Percentiles rank a stretch among this genome's conserved stretches.
phyloP scores from a whole-genome alignment of 2,888 invertebrate genomes.

The Ariolimax columbianus region DNA sequence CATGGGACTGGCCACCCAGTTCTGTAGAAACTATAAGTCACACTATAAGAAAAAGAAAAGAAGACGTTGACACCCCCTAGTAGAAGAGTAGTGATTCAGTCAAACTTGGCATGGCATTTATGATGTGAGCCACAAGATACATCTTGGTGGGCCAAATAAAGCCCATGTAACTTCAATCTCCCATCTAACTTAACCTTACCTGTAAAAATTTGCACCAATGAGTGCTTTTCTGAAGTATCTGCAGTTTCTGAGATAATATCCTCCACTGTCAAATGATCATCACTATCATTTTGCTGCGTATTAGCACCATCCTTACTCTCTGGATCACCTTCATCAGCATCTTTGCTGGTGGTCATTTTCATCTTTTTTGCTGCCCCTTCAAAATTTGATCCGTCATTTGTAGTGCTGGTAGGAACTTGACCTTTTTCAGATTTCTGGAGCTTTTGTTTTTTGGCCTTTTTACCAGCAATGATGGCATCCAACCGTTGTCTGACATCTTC shows the following conservation, averaged over 20 bases:
- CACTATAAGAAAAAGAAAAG: too few species aligned
- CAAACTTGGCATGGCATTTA: too few species aligned
- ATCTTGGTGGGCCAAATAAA: too few species aligned
- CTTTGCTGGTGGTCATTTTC: not conserved
- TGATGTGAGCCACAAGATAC: too few species aligned
- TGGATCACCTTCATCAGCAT: not conserved
- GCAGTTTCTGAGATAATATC: conserved; percentile 83
- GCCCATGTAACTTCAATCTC: too few species aligned
- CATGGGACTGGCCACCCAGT: too few species aligned
- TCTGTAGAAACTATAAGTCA: too few species aligned
- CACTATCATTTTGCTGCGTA: conserved; percentile 35
- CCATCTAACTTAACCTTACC: too few species aligned
- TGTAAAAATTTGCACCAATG: conserved; percentile 85
- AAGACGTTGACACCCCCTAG: too few species aligned
- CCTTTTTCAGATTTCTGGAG: conserved; percentile 80
- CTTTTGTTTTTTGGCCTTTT: conserved; percentile 81
- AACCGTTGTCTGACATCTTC: conserved; percentile 83
- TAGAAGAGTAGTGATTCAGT: too few species aligned
- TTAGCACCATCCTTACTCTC: conserved; percentile 23
- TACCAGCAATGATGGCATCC: conserved; percentile 88
- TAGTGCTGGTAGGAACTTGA: conserved; percentile 59
- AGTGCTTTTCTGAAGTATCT: conserved; percentile 80
- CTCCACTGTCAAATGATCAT: conserved; percentile 82
- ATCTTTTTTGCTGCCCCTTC: not conserved
- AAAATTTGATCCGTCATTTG: not conserved